Evolutionary conservation across 1,140 invertebrate genomes (phyloP).

Genomic region (Campodea augens): DNA sequence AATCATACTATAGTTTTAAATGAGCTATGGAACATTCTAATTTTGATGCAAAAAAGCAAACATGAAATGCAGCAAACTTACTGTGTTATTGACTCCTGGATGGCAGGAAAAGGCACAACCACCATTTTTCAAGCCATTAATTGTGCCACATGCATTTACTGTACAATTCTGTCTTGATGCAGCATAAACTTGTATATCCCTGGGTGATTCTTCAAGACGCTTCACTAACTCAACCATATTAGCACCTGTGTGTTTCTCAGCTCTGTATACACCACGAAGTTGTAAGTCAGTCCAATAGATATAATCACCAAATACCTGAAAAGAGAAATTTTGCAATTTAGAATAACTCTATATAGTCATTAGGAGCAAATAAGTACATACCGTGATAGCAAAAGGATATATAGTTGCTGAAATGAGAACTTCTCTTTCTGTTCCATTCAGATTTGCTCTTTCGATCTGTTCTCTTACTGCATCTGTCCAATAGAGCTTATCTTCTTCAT

Average conservation of each 20-base stretch:
- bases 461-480: slow-evolving; percentile 96
- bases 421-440: slow-evolving; percentile 56
- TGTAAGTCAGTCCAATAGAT: slow-evolving; percentile 98
- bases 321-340: no score
- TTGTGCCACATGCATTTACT: slow-evolving; percentile 67
- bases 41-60: no score
- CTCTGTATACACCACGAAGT: slow-evolving; percentile 78
- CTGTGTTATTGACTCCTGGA: slow-evolving; percentile 56
- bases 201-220: slow-evolving; percentile 67
- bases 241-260: slow-evolving; percentile 90
- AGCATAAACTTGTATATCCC: slow-evolving; percentile 81
- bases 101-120: slow-evolving; percentile 92
- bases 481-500: slow-evolving; percentile 83
- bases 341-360: no score
- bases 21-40: no score
- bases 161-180: slow-evolving; percentile 55
- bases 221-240: slow-evolving; percentile 88
- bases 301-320: slow-evolving; percentile 68
- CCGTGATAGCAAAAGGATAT: slow-evolving; percentile 89
- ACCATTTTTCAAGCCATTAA: slow-evolving; percentile 72
- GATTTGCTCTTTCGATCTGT: slow-evolving; percentile 83
- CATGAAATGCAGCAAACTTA: no score
- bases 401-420: slow-evolving; percentile 73
- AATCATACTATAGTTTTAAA: no score
- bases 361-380: no score